Conservation (phyloP, 2,113 vertebrate genomes). For the Sciurus niger region DNA sequence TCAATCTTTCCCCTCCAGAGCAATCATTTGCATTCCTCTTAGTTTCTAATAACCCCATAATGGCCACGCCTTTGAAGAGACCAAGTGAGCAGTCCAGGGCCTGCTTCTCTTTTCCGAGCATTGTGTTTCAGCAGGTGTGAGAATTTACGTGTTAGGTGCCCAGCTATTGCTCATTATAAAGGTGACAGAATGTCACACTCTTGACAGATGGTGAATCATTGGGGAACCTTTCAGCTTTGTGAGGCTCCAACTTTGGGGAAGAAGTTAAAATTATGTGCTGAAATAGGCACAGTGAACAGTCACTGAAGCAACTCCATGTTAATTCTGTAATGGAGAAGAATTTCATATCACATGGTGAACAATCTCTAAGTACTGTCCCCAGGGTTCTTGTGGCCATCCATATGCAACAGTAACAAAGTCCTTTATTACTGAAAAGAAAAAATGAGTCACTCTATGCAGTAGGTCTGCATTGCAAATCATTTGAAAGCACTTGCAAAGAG, state of each 20-base stretch:
- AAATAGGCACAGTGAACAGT: slow-evolving; percentile 57
- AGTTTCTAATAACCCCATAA: slow-evolving; percentile 72
- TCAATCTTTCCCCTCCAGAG: slow-evolving; percentile 68
- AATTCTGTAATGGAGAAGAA: neutral
- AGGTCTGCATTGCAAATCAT: slow-evolving; percentile 2
- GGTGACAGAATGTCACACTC: slow-evolving; percentile 87
- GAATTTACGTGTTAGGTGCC: slow-evolving; percentile 88
- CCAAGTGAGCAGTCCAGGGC: neutral
- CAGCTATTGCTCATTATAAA: slow-evolving; percentile 89
- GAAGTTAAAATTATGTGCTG: slow-evolving; percentile 80
- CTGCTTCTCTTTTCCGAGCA: slow-evolving; percentile 76
- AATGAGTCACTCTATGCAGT: neutral
- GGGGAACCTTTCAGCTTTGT: slow-evolving; percentile 86
- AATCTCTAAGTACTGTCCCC: neutral
- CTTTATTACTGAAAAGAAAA: neutral
- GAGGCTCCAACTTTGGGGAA: slow-evolving; percentile 82
- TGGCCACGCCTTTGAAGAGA: slow-evolving; percentile 67
- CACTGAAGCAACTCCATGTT: neutral
- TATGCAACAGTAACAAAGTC: neutral
- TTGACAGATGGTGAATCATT: slow-evolving; percentile 90
- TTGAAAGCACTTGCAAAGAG: slow-evolving; percentile 22
- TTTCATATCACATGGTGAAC: neutral
- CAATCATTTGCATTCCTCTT: slow-evolving; percentile 83
- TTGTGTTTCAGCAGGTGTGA: slow-evolving; percentile 87
- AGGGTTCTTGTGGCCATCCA: neutral